Conservation (phyloP, 1,140 invertebrate species). For the Bombus pyrosoma region DNA sequence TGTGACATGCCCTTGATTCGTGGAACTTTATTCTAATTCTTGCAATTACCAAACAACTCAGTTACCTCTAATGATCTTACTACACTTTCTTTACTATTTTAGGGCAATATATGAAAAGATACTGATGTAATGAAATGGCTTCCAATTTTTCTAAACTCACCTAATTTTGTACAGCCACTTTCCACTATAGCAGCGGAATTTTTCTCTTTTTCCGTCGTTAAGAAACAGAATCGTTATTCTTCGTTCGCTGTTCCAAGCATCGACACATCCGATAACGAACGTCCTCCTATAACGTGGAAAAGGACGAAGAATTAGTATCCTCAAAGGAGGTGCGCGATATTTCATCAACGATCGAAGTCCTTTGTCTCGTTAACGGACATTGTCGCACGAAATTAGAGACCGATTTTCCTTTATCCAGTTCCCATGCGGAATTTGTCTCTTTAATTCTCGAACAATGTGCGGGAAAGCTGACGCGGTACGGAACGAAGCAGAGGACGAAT, state of each 20-base stretch:
- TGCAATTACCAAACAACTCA: no score
- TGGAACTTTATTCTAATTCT: no score
- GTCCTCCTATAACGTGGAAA: background rate
- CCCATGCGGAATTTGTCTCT: constrained; percentile 46
- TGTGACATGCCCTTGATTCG: no score
- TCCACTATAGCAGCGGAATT: background rate
- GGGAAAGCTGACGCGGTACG: constrained; percentile 24
- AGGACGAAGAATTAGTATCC: background rate
- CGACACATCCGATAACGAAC: constrained; percentile 7
- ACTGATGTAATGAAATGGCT: background rate
- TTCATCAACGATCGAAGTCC: constrained; percentile 28
- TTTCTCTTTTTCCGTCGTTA: background rate
- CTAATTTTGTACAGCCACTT: background rate
- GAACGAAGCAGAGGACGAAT: background rate
- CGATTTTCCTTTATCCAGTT: constrained; percentile 65
- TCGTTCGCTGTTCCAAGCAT: background rate
- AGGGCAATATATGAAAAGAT: background rate
- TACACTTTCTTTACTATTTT: background rate
- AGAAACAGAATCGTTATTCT: background rate
- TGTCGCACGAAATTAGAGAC: constrained; percentile 72
- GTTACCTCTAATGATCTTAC: no score
- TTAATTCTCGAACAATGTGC: constrained; percentile 69
- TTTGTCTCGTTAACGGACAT: constrained; percentile 74
- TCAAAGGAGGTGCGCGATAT: background rate
- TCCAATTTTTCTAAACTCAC: background rate